Evolutionary conservation across 2,888 invertebrate genomes (phyloP), one percentile per base, ranked within the genome.

Genomic region (Aleiodes testaceus): DNA sequence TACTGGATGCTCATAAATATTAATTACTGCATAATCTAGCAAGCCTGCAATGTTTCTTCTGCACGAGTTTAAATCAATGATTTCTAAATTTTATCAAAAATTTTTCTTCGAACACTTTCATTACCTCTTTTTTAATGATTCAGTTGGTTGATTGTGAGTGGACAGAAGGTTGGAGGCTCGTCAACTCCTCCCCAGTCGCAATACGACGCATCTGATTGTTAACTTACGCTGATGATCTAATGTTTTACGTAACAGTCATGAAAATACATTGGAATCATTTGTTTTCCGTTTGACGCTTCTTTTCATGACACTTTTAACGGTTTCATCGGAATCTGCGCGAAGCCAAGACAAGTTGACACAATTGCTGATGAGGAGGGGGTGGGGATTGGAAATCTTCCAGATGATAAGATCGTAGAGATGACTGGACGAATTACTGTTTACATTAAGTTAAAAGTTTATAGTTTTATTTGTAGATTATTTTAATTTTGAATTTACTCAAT

Each of bases 301-400:
- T 18, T 42, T 36, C 12, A 36, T n/a, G 16, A 18, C 7, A 1
- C 9, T 16, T 59, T 9, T 18, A 42, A 44, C 26, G 22, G 20
- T 11, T 30, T 47, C 65, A 11, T 53, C 26, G 44, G 65, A 18
- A 18, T 50, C 18, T 16, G 9, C 20, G n/a, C 20, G 11, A 30
- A n/a, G 6, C 30, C 45, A 47, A 61, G 30, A 36, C 18, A 12
- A 68, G 53, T 47, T 36, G 16, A 61, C 18, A 65, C n/a, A 26
- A 65, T 65, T 26, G 36, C n/a, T 14, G 45, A 65, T 55, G 50
- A 65, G 42, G 45, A 53, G 26, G 47, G 6, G 68, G 18, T 20
- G 65, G 11, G 52, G 4, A 20, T 14, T 16, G 42, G 70, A 73
- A 74, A 74, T 72, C 69, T 75, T 74, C 71, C 75, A 74, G 72